Percentiles rank a stretch among this genome's conserved stretches.
phyloP scores from a whole-genome alignment of 2,113 vertebrate genomes.

The Hucho hucho region DNA sequence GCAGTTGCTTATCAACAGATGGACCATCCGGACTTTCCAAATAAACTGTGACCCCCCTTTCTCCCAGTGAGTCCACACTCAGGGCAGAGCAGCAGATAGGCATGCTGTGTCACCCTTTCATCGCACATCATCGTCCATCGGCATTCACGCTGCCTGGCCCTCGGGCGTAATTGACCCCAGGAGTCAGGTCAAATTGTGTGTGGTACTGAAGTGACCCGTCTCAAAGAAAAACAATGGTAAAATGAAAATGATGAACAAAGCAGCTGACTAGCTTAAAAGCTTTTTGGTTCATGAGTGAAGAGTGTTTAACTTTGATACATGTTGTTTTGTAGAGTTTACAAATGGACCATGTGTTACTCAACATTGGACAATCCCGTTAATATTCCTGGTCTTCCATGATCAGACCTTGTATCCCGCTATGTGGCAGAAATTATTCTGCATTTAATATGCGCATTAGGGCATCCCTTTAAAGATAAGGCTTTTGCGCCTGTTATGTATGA shows the following conservation, averaged over 20 bases:
- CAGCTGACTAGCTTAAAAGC: not conserved
- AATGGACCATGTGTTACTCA: not conserved
- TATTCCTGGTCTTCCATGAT: not conserved
- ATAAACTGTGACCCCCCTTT: not conserved
- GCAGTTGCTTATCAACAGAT: too few relatives aligned
- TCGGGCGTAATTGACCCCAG: constrained; percentile 34
- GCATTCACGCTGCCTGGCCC: constrained; percentile 21
- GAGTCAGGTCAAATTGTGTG: not conserved
- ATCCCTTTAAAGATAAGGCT: not conserved
- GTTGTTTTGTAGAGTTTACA: not conserved
- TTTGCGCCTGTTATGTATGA: not conserved
- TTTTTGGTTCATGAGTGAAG: not conserved
- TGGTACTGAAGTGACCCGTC: not conserved
- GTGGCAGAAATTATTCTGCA: not conserved
- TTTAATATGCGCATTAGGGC: not conserved
- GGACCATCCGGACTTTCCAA: too few relatives aligned
- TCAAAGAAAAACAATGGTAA: not conserved
- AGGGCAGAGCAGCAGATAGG: constrained; percentile 13
- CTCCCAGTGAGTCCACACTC: not conserved
- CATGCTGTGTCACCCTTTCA: constrained; percentile 35
- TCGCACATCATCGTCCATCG: constrained; percentile 29
- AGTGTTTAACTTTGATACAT: not conserved
- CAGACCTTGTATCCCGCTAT: not conserved
- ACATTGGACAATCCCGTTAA: not conserved
- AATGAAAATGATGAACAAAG: not conserved